Conservation (phyloP, 2,888 invertebrate genomes). For the Rotaria macrura region DNA sequence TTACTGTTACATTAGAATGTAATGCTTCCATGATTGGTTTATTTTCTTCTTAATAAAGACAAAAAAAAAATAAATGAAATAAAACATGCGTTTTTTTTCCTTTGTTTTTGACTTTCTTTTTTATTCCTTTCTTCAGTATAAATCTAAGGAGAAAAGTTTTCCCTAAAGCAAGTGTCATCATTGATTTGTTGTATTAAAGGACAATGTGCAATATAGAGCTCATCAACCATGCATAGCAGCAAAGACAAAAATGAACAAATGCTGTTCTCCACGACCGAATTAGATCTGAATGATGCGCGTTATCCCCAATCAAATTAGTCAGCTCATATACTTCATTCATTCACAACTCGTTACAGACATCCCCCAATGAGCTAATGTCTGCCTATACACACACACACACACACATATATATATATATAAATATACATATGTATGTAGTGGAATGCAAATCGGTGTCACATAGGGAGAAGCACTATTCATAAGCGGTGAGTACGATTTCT, state of each 20-base stretch:
- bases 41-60: background rate
- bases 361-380: constrained; percentile 8
- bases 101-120: background rate
- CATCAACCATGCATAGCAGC: background rate
- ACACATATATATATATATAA: background rate
- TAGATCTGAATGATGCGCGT: constrained; percentile 3
- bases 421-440: background rate
- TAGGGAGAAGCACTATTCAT: background rate
- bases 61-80: background rate
- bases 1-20: background rate
- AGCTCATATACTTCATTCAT: background rate
- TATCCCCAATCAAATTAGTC: constrained; percentile 10
- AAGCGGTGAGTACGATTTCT: background rate
- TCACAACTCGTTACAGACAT: background rate
- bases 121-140: background rate
- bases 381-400: background rate
- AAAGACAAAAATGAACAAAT: background rate
- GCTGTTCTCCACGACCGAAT: background rate
- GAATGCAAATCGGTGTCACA: constrained; percentile 8
- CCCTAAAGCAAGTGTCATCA: constrained; percentile 1
- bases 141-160: background rate
- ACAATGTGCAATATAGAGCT: background rate
- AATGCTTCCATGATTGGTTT: background rate
- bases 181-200: constrained; percentile 4
- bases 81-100: background rate